phyloP scores from a whole-genome alignment of 2,888 invertebrate genomes.

The Pammene fasciana region DNA sequence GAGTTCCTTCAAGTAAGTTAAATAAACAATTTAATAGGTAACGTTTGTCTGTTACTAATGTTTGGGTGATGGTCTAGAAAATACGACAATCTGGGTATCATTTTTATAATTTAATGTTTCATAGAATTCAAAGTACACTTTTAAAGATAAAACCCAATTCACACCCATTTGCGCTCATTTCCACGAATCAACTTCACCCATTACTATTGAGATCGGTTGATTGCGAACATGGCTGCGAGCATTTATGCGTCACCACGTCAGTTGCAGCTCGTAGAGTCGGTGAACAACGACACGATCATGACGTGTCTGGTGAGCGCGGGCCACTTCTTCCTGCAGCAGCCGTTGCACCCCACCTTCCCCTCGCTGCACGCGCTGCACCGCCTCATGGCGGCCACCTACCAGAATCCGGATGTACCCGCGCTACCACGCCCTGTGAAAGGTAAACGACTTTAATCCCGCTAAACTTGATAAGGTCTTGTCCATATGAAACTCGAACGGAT shows the following conservation, averaged over 20 bases:
- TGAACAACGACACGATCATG: constrained; percentile 96
- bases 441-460: constrained; percentile 60
- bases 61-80: constrained; percentile 12
- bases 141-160: not conserved
- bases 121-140: not conserved
- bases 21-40: not conserved
- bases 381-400: constrained; percentile 93
- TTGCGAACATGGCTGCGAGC: constrained; percentile 45
- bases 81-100: not conserved
- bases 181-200: not conserved
- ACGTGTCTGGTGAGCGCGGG: constrained; percentile 93
- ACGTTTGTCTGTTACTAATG: not conserved
- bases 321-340: constrained; percentile 97
- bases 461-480: not conserved
- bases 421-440: constrained; percentile 91
- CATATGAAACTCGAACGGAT: not conserved
- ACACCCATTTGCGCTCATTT: not conserved
- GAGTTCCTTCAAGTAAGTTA: constrained; percentile 83
- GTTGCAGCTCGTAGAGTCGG: constrained; percentile 93
- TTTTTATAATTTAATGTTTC: not conserved
- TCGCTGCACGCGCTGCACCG: constrained; percentile 90
- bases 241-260: constrained; percentile 54
- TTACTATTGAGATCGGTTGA: not conserved
- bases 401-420: constrained; percentile 89
- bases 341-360: constrained; percentile 96